Evolutionary conservation across 2,113 vertebrate species (phyloP).

Genomic region (Psophia crepitans): DNA sequence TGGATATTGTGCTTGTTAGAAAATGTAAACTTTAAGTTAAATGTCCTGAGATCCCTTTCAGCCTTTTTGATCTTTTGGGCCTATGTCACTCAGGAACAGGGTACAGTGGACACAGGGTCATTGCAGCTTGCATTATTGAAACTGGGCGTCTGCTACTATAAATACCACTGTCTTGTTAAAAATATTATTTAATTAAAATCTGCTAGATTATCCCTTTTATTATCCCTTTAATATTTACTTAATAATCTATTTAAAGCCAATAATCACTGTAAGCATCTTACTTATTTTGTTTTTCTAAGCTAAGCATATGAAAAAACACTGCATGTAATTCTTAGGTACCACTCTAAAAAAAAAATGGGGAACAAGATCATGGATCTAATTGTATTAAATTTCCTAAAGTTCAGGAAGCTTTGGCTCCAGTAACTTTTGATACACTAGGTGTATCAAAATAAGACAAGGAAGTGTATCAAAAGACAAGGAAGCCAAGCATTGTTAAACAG

Average conservation of each 20-base stretch:
- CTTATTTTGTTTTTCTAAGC: background rate
- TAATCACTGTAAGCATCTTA: background rate
- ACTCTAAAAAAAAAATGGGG: background rate
- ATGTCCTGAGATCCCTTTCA: background rate
- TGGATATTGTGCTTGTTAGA: background rate
- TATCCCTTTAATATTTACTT: background rate
- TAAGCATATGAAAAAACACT: background rate
- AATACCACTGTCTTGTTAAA: background rate
- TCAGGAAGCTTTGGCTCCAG: background rate
- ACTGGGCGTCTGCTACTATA: background rate
- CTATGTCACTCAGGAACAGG: background rate
- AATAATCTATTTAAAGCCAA: background rate
- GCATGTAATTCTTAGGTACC: background rate
- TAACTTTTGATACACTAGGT: background rate
- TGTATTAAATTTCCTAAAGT: background rate
- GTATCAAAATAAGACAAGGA: background rate
- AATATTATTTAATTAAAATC: background rate
- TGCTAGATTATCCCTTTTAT: background rate
- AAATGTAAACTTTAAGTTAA: background rate
- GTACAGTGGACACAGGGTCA: background rate
- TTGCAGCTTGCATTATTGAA: background rate
- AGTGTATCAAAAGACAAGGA: background rate
- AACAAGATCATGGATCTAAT: background rate
- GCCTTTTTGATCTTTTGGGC: background rate
- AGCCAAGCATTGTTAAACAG: background rate